A percentile compares a stretch with the other conserved stretches of the same genome.
These are phyloP conservation scores for Metaphire vulgaris DNA, from an alignment of 1,140 invertebrate genomes.

Conservation along the genomic window DNA sequence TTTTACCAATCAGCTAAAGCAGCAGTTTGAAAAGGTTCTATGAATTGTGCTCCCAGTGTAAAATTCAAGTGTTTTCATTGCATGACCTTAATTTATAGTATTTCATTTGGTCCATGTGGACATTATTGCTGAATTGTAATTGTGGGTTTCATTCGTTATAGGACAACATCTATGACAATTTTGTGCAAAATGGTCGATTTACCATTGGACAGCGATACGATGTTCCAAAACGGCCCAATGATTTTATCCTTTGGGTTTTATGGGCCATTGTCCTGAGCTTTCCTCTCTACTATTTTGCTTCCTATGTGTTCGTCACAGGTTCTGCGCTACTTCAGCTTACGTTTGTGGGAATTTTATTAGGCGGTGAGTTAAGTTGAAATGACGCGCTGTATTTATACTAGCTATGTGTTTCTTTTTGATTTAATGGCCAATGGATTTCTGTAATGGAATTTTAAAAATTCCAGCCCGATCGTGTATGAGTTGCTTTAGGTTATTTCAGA, in stretches of 20 bases:
- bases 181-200: conserved; percentile 41
- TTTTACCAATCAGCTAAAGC: too few relatives aligned
- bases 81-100: too few relatives aligned
- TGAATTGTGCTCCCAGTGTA: too few relatives aligned
- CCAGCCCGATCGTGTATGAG: too few relatives aligned
- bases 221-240: conserved; percentile 35
- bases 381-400: background rate
- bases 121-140: too few relatives aligned
- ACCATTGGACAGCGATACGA: conserved; percentile 31
- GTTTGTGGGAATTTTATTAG: conserved; percentile 30
- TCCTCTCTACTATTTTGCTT: conserved; percentile 42
- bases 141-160: too few relatives aligned
- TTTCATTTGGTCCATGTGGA: too few relatives aligned
- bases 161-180: conserved; percentile 47
- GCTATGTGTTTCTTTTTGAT: background rate
- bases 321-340: conserved; percentile 32
- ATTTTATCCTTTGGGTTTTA: conserved; percentile 40
- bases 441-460: background rate
- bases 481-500: conserved; percentile 3
- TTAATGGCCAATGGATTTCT: background rate
- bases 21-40: too few relatives aligned
- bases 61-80: too few relatives aligned
- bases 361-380: conserved; percentile 32
- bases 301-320: conserved; percentile 33
- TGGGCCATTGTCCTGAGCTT: conserved; percentile 43